Conservation (phyloP, 2,113 vertebrate genomes). For the Bambusicola thoracicus region DNA sequence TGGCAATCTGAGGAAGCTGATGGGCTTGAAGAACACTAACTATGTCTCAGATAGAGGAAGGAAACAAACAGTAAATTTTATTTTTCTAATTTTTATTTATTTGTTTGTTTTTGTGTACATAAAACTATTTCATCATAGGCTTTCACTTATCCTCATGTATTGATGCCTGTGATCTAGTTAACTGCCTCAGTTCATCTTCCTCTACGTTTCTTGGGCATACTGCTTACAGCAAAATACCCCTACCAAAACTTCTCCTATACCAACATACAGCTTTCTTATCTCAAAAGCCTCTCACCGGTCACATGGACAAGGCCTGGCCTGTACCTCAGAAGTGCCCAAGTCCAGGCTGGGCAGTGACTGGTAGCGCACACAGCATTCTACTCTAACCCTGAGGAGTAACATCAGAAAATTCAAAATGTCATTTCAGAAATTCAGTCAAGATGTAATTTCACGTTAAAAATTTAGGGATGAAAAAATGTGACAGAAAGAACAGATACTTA, state of each 20-base stretch:
- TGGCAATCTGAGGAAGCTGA: background rate
- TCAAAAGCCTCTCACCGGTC: background rate
- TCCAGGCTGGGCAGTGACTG: background rate
- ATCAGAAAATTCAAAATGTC: background rate
- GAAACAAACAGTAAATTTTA: background rate
- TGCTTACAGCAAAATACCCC: background rate
- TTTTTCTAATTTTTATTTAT: too few relatives aligned
- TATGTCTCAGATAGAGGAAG: background rate
- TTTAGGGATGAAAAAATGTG: background rate
- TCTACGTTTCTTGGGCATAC: background rate
- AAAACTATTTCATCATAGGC: background rate
- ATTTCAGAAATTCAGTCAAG: background rate
- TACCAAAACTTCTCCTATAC: background rate
- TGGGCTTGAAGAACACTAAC: background rate
- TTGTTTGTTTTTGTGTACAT: background rate
- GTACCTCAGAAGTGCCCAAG: background rate
- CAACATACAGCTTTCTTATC: background rate
- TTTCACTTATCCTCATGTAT: background rate
- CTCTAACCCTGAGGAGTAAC: background rate
- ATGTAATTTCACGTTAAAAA: background rate
- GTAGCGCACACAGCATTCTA: background rate
- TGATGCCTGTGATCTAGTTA: background rate
- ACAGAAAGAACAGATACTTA: background rate
- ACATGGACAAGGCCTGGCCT: background rate
- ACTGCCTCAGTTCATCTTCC: background rate